Conservation (phyloP, 2,113 vertebrate genomes). For the Myotis davidii region DNA sequence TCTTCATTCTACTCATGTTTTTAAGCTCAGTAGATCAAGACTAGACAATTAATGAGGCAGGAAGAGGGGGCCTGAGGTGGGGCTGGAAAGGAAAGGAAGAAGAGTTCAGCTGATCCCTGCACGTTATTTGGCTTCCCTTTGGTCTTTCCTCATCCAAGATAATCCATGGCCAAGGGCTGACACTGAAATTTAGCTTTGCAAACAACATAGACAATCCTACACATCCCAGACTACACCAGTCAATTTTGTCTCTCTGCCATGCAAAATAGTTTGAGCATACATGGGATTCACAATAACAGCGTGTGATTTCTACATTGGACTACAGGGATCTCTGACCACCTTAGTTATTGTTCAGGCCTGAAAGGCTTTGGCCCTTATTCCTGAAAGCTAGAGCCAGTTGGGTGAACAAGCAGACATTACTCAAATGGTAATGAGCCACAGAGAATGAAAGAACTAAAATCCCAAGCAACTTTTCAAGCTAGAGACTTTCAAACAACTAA, state of each 20-base stretch:
- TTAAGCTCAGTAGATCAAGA: neutral
- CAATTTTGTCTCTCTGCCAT: constrained; percentile 25
- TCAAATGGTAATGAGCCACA: constrained; percentile 52
- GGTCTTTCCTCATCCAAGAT: neutral
- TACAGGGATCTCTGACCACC: constrained; percentile 25
- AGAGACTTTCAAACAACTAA: constrained; percentile 55
- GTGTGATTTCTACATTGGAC: neutral
- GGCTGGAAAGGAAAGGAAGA: neutral
- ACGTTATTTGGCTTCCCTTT: constrained; percentile 8
- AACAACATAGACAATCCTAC: neutral
- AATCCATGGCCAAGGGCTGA: neutral
- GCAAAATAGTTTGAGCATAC: constrained; percentile 15
- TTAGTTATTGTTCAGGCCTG: neutral
- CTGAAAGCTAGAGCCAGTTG: constrained; percentile 8
- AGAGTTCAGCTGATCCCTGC: neutral
- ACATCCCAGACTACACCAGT: neutral
- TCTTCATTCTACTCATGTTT: neutral
- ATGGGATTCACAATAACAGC: neutral
- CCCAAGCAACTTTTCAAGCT: constrained; percentile 57
- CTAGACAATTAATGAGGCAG: neutral
- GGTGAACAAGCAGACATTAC: constrained; percentile 22
- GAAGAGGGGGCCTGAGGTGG: neutral
- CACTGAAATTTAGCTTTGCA: neutral
- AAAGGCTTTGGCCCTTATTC: constrained; percentile 18
- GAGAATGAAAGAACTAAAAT: constrained; percentile 63